Percentiles rank a stretch among this genome's conserved stretches.
Evolutionary conservation across 2,888 invertebrate species (phyloP).

Genomic region (Lepidocyrtoides sp.): DNA sequence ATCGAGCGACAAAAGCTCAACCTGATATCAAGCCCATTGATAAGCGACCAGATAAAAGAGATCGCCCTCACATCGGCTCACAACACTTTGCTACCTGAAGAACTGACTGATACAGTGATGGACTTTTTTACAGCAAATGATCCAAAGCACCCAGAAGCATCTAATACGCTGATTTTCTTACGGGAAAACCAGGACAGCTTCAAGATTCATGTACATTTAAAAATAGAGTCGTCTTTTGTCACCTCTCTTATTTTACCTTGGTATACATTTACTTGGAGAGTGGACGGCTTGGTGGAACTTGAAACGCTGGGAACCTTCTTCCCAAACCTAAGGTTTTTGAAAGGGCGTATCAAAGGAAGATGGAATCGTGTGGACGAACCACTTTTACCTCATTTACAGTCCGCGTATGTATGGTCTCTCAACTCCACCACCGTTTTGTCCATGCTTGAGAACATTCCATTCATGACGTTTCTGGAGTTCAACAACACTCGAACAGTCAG

Average conservation of each 20-base stretch:
- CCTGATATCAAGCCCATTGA: background rate
- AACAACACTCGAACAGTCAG: constrained; percentile 53
- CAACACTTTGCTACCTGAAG: background rate
- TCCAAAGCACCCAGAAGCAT: background rate
- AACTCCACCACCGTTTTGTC: constrained; percentile 53
- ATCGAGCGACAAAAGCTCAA: background rate
- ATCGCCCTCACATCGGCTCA: background rate
- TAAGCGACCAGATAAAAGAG: background rate
- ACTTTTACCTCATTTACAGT: constrained; percentile 64
- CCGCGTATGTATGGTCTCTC: constrained; percentile 71
- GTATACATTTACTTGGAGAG: constrained; percentile 68
- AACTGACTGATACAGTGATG: background rate
- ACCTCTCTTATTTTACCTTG: constrained; percentile 67
- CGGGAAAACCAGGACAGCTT: constrained; percentile 7
- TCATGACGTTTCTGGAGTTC: constrained; percentile 69
- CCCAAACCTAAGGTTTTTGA: constrained; percentile 60
- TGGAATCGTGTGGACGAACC: constrained; percentile 29
- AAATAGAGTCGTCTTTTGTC: constrained; percentile 6
- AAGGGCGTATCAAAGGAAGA: constrained; percentile 64
- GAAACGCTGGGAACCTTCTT: constrained; percentile 51
- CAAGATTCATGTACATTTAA: constrained; percentile 39
- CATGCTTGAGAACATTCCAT: constrained; percentile 56
- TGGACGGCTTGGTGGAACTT: constrained; percentile 59
- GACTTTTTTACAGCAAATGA: background rate
- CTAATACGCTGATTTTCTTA: constrained; percentile 1